A percentile compares a stretch with the other conserved stretches of the same genome.
Evolutionary conservation across 2,797 vertebrate genomes (phyloP).

Genomic region (Lycodopsis pacificus): DNA sequence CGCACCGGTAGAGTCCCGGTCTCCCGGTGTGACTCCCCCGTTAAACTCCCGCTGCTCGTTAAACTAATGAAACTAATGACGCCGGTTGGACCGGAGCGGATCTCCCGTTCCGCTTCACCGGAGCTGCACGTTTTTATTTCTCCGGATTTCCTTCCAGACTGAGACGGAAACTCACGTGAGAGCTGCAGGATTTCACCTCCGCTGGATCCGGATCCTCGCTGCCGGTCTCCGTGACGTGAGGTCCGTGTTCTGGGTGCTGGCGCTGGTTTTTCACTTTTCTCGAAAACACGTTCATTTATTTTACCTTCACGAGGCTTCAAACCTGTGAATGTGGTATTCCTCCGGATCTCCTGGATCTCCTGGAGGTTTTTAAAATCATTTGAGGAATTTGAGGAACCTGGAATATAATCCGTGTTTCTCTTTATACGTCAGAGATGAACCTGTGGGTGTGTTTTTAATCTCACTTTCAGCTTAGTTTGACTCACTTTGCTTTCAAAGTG

Average conservation of each 20-base stretch:
- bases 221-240: too few relatives aligned
- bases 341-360: too few relatives aligned
- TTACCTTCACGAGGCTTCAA: background rate
- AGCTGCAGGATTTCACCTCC: too few relatives aligned
- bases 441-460: too few relatives aligned
- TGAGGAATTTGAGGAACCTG: background rate
- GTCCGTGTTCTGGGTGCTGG: too few relatives aligned
- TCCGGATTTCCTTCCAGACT: background rate
- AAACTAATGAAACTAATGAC: slow-evolving; percentile 52
- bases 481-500: background rate
- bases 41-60: slow-evolving; percentile 34
- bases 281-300: background rate
- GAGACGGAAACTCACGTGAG: too few relatives aligned
- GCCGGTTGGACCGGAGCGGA: slow-evolving; percentile 34
- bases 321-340: background rate
- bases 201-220: too few relatives aligned
- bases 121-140: background rate
- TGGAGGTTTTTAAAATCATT: too few relatives aligned
- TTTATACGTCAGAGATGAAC: too few relatives aligned
- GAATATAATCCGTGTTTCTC: background rate
- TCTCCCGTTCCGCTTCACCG: background rate
- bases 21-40: background rate
- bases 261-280: too few relatives aligned
- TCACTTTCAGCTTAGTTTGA: background rate
- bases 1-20: background rate